Conservation (phyloP, 2,888 invertebrate species). For the Plutella xylostella region DNA sequence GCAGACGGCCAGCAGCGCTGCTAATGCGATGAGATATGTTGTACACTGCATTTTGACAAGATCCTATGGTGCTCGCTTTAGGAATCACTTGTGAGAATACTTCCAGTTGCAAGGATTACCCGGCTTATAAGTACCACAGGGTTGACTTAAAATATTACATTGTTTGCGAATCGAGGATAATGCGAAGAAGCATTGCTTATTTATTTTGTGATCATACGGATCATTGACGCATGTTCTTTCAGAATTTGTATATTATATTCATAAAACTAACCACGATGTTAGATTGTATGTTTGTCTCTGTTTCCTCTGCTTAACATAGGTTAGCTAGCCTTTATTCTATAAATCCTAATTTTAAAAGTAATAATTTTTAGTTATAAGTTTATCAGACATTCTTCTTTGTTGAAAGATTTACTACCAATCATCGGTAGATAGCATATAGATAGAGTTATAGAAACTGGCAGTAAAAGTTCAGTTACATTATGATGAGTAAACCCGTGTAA, state of each 20-base stretch:
- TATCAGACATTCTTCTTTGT: too few relatives aligned
- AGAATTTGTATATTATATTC: not conserved
- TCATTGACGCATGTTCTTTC: constrained; percentile 39
- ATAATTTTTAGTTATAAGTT: too few relatives aligned
- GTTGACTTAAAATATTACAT: constrained; percentile 42
- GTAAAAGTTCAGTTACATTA: too few relatives aligned
- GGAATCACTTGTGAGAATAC: constrained; percentile 19
- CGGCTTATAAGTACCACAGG: constrained; percentile 37
- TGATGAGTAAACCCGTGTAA: too few relatives aligned
- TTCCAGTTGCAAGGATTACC: constrained; percentile 3
- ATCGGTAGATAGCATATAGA: too few relatives aligned
- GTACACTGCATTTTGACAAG: constrained; percentile 54
- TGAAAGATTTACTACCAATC: too few relatives aligned
- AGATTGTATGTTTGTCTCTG: too few relatives aligned
- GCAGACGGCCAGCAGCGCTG: constrained; percentile 53
- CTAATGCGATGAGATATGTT: constrained; percentile 51
- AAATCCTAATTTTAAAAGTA: too few relatives aligned
- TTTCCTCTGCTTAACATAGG: too few relatives aligned
- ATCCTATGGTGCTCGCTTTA: constrained; percentile 51
- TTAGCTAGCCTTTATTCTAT: too few relatives aligned
- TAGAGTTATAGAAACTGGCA: too few relatives aligned
- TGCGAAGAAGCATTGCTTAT: constrained; percentile 21
- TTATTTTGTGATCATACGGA: constrained; percentile 36
- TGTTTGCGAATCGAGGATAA: constrained; percentile 20
- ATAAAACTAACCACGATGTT: too few relatives aligned